A percentile compares a stretch with the other conserved stretches of the same genome.
phyloP scores from a whole-genome alignment of 2,888 invertebrate species.

The Melieria crassipennis region DNA sequence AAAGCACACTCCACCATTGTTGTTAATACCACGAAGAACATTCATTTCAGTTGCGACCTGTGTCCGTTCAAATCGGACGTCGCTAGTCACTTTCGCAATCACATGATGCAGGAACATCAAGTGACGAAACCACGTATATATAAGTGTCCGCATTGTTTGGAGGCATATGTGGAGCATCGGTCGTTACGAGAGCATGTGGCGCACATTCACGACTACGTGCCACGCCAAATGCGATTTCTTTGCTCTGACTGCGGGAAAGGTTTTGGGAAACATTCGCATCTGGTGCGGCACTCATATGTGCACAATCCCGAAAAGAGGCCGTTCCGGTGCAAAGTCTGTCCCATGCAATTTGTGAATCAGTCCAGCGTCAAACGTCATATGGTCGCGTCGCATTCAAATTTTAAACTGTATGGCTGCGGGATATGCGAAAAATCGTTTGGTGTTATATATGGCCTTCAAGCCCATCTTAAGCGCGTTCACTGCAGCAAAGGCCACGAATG shows the following conservation, averaged over 20 bases:
- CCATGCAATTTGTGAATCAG: conserved; percentile 17
- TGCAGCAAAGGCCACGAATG: background rate
- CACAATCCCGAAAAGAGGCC: conserved; percentile 23
- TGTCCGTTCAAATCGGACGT: conserved; percentile 25
- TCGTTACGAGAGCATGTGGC: conserved; percentile 30
- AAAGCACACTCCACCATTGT: too few relatives aligned
- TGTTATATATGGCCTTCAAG: conserved; percentile 29
- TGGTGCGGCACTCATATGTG: conserved; percentile 27
- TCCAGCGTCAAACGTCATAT: conserved; percentile 27
- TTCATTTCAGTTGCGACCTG: conserved; percentile 29
- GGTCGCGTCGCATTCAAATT: conserved; percentile 20
- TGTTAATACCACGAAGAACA: background rate
- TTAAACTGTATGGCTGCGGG: conserved; percentile 28
- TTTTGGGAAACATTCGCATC: conserved; percentile 26
- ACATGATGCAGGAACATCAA: conserved; percentile 27
- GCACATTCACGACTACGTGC: conserved; percentile 26
- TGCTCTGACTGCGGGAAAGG: conserved; percentile 36
- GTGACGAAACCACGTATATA: conserved; percentile 31
- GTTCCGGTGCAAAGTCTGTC: conserved; percentile 14
- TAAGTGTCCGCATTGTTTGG: conserved; percentile 29
- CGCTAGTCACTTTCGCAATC: conserved; percentile 31
- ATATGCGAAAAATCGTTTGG: conserved; percentile 34
- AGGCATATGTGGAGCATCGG: conserved; percentile 34
- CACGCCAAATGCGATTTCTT: conserved; percentile 13
- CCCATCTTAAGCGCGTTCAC: conserved; percentile 17